These are phyloP conservation scores for Pseudeuparius sepicola DNA, from an alignment of 2,888 invertebrate genomes.

Conservation along the genomic window DNA sequence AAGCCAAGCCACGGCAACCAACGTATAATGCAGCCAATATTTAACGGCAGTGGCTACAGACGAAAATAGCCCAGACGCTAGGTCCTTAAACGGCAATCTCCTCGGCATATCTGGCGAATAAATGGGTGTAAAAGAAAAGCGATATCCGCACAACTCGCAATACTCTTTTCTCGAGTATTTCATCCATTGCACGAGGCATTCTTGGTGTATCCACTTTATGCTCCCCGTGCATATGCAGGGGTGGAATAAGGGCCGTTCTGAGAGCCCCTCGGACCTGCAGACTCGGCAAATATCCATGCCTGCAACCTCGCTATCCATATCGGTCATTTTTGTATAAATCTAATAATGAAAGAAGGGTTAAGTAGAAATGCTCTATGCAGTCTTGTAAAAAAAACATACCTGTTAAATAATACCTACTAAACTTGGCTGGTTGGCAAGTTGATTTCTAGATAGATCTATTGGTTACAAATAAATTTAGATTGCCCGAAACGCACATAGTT, in stretches of 20 bases:
- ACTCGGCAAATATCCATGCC: slow-evolving; percentile 93
- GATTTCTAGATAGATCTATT: no score
- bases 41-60: slow-evolving; percentile 88
- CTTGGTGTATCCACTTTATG: slow-evolving; percentile 98
- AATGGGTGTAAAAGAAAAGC: slow-evolving; percentile 97
- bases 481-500: no score
- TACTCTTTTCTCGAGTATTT: slow-evolving; percentile 97
- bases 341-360: no score
- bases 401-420: no score
- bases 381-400: no score
- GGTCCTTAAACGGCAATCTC: slow-evolving; percentile 84
- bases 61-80: slow-evolving; percentile 79
- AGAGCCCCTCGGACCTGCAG: slow-evolving; percentile 87
- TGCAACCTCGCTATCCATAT: slow-evolving; percentile 42
- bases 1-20: slow-evolving; percentile 96
- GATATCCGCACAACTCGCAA: slow-evolving; percentile 95
- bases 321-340: no score
- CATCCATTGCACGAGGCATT: slow-evolving; percentile 98
- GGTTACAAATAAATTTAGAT: no score
- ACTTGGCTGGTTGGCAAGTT: no score
- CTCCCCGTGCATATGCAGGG: slow-evolving; percentile 99
- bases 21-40: slow-evolving; percentile 94
- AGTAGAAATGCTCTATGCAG: no score
- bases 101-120: slow-evolving; percentile 99
- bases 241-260: slow-evolving; percentile 90